A percentile compares a stretch with the other conserved stretches of the same genome.
Conservation (phyloP, 2,797 vertebrate genomes). For the Ispidina lecontei region DNA sequence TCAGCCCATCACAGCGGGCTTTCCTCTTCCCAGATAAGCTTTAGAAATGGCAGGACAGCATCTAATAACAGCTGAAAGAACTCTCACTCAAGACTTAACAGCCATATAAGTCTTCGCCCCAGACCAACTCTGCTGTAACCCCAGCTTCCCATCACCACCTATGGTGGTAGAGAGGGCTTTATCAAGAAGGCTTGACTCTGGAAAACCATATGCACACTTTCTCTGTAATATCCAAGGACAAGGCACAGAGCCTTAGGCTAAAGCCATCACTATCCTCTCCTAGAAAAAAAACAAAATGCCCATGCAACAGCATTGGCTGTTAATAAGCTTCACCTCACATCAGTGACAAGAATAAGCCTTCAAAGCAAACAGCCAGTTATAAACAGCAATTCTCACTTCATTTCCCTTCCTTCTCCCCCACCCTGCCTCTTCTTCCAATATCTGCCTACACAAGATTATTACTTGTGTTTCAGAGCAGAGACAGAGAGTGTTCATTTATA, state of each 20-base stretch:
- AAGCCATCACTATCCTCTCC: background rate
- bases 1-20: background rate
- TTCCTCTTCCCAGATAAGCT: background rate
- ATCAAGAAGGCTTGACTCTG: background rate
- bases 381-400: background rate
- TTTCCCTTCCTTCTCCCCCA: background rate
- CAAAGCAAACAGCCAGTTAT: background rate
- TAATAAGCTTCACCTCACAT: background rate
- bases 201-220: background rate
- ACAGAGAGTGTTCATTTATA: background rate
- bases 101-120: background rate
- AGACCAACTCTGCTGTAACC: background rate
- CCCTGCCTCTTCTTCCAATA: background rate
- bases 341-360: background rate
- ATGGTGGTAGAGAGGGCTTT: background rate
- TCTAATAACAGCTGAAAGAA: background rate
- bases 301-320: background rate
- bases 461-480: background rate
- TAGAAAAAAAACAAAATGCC: background rate
- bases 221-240: background rate
- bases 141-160: background rate
- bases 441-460: background rate
- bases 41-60: background rate
- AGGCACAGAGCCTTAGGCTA: background rate
- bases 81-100: background rate